Base-by-base conservation (phyloP, 1,140 invertebrate species). In the Vanessa atalanta region DNA sequence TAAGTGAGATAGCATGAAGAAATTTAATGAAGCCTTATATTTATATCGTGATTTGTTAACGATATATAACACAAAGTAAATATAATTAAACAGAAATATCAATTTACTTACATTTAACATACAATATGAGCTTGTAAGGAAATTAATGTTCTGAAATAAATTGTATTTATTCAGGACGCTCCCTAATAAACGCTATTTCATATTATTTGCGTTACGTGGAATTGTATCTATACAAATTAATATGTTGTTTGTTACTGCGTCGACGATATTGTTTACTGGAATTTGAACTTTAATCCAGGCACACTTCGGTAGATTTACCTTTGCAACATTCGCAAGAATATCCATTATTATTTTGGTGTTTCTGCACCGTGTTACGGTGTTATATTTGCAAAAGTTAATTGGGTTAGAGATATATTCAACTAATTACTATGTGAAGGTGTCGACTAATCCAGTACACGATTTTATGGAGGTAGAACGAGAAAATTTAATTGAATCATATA, bases 131-230 rank as follows among this genome's bases (percentile, higher is more conserved):
- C 13, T 20, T 65, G 20, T 57, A 57, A 72, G 50, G 51, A 48
- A 47, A 77, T 65, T 47, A 67, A 55, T 37, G 55, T 73, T 72
- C 70, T 70, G 65, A 76, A 78, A 79, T 75, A 79, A 75, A 79
- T 78, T 70, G 67, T 78, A 80, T 80, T 78, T 76, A 69, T 74
- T 76, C 73, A 76, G 76, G 72, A 76, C 65, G 47, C 70, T 72
- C 65, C 75, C 67, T 74, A 69, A 73, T 79, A 79, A 77, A 79
- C 68, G 72, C 70, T 75, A 79, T 76, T 51, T 69, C 61, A 76
- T 77, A 75, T 81, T 79, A 79, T 81, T 79, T 81, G 65, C 66
- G 67, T 70, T 76, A 81, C 73, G 60, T 71, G 69, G 50, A 77
- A 75, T 78, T 73, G 70, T 73, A 78, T 70, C 73, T 76, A 65